Evolutionary conservation across 2,888 invertebrate species (phyloP).

Genomic region (Chironomus riparius): DNA sequence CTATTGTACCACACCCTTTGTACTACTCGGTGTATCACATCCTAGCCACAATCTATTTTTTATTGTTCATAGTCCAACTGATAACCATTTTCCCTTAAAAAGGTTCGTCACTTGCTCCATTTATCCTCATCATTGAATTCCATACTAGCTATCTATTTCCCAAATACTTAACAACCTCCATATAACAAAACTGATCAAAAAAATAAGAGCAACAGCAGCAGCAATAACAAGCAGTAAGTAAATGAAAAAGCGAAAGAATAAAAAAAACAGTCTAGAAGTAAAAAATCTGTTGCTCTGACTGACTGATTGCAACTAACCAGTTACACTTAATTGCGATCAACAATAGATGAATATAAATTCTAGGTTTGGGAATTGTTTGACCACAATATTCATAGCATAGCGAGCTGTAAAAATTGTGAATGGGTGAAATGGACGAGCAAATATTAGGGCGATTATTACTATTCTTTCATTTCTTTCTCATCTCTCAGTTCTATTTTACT

Average conservation of each 20-base stretch:
- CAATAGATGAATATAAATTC: not conserved
- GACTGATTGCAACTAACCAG: not conserved
- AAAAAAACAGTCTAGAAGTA: not conserved
- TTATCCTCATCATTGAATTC: too few species aligned
- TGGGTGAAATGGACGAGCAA: not conserved
- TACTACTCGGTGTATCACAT: too few species aligned
- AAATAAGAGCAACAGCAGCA: too few species aligned
- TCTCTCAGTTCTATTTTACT: not conserved
- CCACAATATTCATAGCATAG: not conserved
- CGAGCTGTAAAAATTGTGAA: not conserved
- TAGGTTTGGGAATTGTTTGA: slow-evolving; percentile 1
- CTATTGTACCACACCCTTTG: too few species aligned
- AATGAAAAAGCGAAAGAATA: not conserved
- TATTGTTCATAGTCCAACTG: too few species aligned
- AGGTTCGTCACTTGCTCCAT: too few species aligned
- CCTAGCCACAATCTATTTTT: too few species aligned
- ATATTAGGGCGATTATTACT: not conserved
- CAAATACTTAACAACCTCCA: too few species aligned
- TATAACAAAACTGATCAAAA: too few species aligned
- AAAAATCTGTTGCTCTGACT: not conserved
- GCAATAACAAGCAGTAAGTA: too few species aligned
- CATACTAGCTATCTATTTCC: too few species aligned
- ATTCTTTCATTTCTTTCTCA: not conserved
- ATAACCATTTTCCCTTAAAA: too few species aligned
- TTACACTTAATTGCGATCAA: not conserved